Base-by-base conservation (phyloP, 2,797 vertebrate genomes). In the Mormyrops boulengeri region DNA sequence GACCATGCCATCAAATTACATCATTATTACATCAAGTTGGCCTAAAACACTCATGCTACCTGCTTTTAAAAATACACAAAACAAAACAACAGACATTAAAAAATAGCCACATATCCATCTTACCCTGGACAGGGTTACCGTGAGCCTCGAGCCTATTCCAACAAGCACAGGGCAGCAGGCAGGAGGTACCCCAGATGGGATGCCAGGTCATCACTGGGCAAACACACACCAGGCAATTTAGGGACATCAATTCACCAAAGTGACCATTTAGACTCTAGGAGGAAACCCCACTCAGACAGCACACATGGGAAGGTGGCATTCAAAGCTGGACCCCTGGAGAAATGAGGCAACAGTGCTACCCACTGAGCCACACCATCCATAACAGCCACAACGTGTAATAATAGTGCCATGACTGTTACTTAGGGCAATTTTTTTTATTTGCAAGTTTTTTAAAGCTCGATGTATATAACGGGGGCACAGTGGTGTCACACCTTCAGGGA, bases 31-130 rank as follows among this genome's bases (percentile, higher is more conserved):
- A 80, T 80, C 73, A 80, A 19, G 38, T 80, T 80, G 73, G 34
- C 34, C 34, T 80, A 19, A 80, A 80, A 19, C 73, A 44, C 73
- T 80, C 73, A 80, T 38, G 73, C 73, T 38, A 80, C 73, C 73
- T 44, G 73, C 73, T 80, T 80, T 80, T 44, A 80, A 80, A 80
- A 80, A 80, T n/a, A 80, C 73, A 80, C 69, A 80, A 80, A 80
- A 80, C 34, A 80, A 86, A 50, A 86, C 49, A 49, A 86, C 84
- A 86, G 84, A 26, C 17, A 26, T 50, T 30, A 52, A 86, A 50
- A 86, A 86, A 86, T 86, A 86, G 84, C 84, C 22, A 22, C 47
- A 52, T 53, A 53, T 86, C 47, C 84, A 53, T 86, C 84, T 53
- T 50, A 86, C 11, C n/a, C 50, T 26, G 14, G 30, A 80, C 73